Percentiles rank a stretch among this genome's conserved stretches.
These are phyloP conservation scores for Pyxicephalus adspersus DNA, from an alignment of 2,113 vertebrate species.

Conservation along the genomic window DNA sequence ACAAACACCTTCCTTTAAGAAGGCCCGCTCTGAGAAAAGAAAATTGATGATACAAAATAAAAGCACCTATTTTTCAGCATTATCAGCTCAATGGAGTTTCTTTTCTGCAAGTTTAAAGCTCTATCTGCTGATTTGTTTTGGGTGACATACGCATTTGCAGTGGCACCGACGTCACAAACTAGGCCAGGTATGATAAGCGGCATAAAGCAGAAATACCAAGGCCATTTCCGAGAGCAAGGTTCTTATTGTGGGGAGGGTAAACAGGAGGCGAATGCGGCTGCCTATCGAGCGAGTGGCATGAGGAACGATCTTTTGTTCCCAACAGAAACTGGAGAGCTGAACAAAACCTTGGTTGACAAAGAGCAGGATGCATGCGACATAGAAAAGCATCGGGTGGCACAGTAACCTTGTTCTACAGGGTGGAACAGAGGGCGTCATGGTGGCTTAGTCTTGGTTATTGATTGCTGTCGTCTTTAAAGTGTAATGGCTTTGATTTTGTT, in stretches of 20 bases:
- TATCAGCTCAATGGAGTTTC: no score
- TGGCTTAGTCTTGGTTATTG: background rate
- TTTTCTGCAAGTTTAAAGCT: background rate
- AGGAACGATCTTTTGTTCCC: background rate
- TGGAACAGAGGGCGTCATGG: background rate
- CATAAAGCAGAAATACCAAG: background rate
- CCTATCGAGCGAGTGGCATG: slow-evolving; percentile 9
- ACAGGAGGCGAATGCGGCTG: background rate
- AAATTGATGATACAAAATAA: no score
- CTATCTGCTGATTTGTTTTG: background rate
- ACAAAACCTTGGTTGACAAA: slow-evolving; percentile 11
- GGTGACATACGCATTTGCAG: background rate
- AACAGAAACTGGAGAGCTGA: slow-evolving; percentile 40
- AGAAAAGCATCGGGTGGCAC: slow-evolving; percentile 53
- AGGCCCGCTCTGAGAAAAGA: no score
- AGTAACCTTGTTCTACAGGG: slow-evolving; percentile 33
- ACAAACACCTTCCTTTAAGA: no score
- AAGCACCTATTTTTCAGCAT: no score
- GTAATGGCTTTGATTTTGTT: background rate
- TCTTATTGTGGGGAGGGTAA: slow-evolving; percentile 38
- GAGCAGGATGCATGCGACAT: background rate
- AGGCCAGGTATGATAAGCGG: background rate
- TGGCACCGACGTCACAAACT: slow-evolving; percentile 1
- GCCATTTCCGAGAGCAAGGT: background rate
- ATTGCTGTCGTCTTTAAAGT: background rate